phyloP scores from a whole-genome alignment of 2,113 vertebrate genomes.

The Gasterosteus nipponicus region DNA sequence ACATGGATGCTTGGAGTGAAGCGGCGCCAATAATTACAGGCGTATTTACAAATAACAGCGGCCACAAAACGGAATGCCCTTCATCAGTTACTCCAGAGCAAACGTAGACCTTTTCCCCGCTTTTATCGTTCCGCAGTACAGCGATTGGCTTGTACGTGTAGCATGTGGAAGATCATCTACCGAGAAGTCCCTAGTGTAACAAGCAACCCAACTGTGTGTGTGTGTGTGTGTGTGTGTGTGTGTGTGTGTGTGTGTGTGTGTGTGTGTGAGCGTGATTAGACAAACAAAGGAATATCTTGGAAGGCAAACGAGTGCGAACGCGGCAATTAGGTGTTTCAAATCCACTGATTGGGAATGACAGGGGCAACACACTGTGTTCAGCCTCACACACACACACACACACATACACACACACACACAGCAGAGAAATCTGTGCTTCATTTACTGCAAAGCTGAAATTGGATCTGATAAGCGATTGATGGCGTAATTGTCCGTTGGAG shows the following conservation, averaged over 20 bases:
- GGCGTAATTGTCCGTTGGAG: conserved; percentile 82
- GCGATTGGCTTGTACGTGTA: background rate
- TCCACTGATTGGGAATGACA: conserved; percentile 83
- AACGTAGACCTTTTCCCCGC: conserved; percentile 19
- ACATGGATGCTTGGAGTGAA: conserved; percentile 26
- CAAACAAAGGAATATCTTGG: conserved; percentile 77
- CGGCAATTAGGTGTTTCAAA: conserved; percentile 80
- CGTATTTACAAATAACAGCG: conserved; percentile 53
- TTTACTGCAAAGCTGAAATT: conserved; percentile 78
- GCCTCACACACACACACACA: conserved; percentile 32
- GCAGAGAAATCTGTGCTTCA: conserved; percentile 73
- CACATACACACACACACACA: conserved; percentile 34
- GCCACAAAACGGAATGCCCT: conserved; percentile 65
- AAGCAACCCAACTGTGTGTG: conserved; percentile 19
- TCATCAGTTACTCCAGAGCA: conserved; percentile 58
- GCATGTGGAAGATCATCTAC: background rate
- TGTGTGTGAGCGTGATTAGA: conserved; percentile 59
- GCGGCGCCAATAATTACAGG: conserved; percentile 61
- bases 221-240: conserved; percentile 9
- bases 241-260: conserved; percentile 1
- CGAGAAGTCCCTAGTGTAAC: conserved; percentile 11
- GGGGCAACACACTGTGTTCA: conserved; percentile 66
- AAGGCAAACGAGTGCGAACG: conserved; percentile 72
- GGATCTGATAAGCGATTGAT: conserved; percentile 85
- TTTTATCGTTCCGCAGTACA: background rate